Evolutionary conservation across 92 coral and sea anemone species (phyloP), one percentile per base, ranked within the genome.

Genomic region (Diadumene lineata): DNA sequence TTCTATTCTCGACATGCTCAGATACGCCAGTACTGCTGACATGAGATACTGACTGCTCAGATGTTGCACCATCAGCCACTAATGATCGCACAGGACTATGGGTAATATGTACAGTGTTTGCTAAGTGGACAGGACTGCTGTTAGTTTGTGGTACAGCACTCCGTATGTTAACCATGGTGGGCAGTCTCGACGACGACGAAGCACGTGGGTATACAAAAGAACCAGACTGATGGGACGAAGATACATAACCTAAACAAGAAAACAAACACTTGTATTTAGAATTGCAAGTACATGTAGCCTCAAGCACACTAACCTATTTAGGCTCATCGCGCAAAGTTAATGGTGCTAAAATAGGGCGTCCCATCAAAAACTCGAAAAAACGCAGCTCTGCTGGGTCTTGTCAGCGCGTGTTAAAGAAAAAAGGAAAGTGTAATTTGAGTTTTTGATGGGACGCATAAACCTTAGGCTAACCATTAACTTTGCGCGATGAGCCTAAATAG

Each of bases 1-100:
- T 79, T 64, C 90, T 83, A 43, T 70, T 77, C 50, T 91, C 97
- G 72, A 64, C 90, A 68, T 91, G 97, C 81, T 91, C 97, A 29
- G 85, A 72, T 63, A 89, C 86, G 53, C 97, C 97, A 43, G 93
- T 91, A 33, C 97, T 91, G 85, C 93, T 91, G 81, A 91, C 97
- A 78, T 91, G 97, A 7, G 90, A 84, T 32, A 87, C 97, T 9
- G 97, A 90, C 31, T 88, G 86, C 51, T 90, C 96, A 56, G 83
- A 79, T 25, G 79, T 61, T 56, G 66, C 63, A 18, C 79, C 77
- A 34, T 90, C 96, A 15, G 87, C 71, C 56, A 79, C 73, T 11
- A 83, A 76, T 22, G 92, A 72, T 55, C 90, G 80, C 69, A 83
- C 75, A 22, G 93, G 97, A 72, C 88, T 87, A 29, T 72, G 82